Evolutionary conservation across 2,113 vertebrate genomes (phyloP), one percentile per base, ranked within the genome.

Genomic region (Stictonetta naevosa): DNA sequence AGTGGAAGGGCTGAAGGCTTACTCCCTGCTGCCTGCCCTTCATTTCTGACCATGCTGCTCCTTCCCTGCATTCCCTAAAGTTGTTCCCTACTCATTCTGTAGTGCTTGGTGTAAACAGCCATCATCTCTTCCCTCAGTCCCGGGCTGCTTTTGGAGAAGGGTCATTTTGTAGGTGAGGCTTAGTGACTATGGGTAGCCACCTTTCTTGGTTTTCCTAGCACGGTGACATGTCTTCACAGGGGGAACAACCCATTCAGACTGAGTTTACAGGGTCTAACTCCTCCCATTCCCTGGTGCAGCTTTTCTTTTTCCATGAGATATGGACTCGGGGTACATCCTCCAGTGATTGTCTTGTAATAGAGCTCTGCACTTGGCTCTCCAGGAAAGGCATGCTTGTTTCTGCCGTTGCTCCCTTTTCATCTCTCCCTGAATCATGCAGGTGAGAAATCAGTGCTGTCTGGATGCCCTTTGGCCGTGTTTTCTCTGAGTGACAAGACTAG

Each of bases 401-500:
- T 86, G 75, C 60, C 86, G 23, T 89, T 89, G 62, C 19, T 86
- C 23, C 25, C 34, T 73, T 4, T 82, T 73, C 8, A 10, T 40
- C 36, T 88, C 22, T 62, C 23, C 79, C 38, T 72, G 76, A 88
- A 67, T 81, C 48, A 44, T 1, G 9, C 31, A 58, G 29, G 48
- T 86, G 76, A 86, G 55, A 69, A 53, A 50, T 69, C 29, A 6
- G 48, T 25, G 1, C 25, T 52, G 8, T 79, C 33, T 63, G n/a
- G 58, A 73, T 93, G 77, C 90, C 95, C 78, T 92, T 77, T 94
- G 90, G 92, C 86, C 86, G 62, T 73, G 28, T 46, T 90, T 42
- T 80, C 85, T 66, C n/a, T 75, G 72, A 29, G 20, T 88, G 86
- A 88, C 53, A 40, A 83, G 73, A 92, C 69, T 76, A 75, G 93